phyloP scores from a whole-genome alignment of 2,113 vertebrate species.

The Brachionichthys hirsutus region DNA sequence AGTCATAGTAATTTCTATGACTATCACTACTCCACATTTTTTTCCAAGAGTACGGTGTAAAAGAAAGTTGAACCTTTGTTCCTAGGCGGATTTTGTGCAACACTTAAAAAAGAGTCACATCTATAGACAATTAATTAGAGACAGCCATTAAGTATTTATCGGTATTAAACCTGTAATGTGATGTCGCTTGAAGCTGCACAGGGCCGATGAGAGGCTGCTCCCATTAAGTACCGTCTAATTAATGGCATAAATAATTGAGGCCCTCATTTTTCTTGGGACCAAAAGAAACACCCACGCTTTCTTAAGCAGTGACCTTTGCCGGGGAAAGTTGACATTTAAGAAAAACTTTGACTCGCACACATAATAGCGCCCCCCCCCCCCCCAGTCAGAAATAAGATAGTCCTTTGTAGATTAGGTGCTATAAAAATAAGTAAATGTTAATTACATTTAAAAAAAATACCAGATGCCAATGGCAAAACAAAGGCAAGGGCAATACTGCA shows the following conservation, averaged over 20 bases:
- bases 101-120: slow-evolving; percentile 70
- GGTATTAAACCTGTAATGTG: slow-evolving; percentile 76
- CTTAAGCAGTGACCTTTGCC: slow-evolving; percentile 63
- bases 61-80: slow-evolving; percentile 7
- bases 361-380: slow-evolving; percentile 5
- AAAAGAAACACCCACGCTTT: slow-evolving; percentile 57
- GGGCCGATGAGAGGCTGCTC: slow-evolving; percentile 66
- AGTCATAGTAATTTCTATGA: slow-evolving; percentile 17
- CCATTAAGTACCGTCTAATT: slow-evolving; percentile 77
- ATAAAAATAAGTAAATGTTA: slow-evolving; percentile 33
- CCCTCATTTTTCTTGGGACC: slow-evolving; percentile 65
- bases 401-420: slow-evolving; percentile 35
- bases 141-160: slow-evolving; percentile 74
- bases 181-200: slow-evolving; percentile 67
- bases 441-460: slow-evolving; percentile 51
- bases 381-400: slow-evolving; percentile 7
- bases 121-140: slow-evolving; percentile 75
- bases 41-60: background rate
- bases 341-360: slow-evolving; percentile 27
- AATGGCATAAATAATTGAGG: slow-evolving; percentile 73
- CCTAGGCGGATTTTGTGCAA: slow-evolving; percentile 38
- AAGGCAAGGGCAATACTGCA: slow-evolving; percentile 63
- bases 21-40: background rate
- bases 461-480: slow-evolving; percentile 48
- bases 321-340: slow-evolving; percentile 52